Base-by-base conservation (phyloP, 2,797 vertebrate species). In the Hephaestus fuliginosus region DNA sequence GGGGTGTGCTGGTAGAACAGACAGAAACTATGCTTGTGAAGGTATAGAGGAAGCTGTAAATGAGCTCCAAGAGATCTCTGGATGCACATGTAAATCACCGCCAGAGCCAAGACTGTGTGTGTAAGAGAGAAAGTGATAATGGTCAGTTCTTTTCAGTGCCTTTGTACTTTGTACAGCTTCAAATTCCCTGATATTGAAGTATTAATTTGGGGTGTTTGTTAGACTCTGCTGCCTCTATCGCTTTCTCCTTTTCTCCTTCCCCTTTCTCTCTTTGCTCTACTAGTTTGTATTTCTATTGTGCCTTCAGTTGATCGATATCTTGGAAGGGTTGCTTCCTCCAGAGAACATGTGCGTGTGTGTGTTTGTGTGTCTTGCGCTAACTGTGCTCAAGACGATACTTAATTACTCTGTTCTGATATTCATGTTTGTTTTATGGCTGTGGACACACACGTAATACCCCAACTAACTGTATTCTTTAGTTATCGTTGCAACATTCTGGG, bases 281-380 rank as follows among this genome's bases (percentile, higher is more conserved):
- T 64, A 20, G n/a, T 57, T 58, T 78, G 64, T 72, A 41, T 88
- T 70, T 68, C 63, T 56, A 65, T 60, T 68, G 44, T 74, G n/a
- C 4, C 33, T 57, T 88, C 33, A 78, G 7, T 36, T 55, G 64
- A 81, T 85, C 82, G 5, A 78, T 87, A 77, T 20, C 28, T 43
- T 36, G 60, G 44, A 49, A 25, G 39, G 55, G 33, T 57, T 55
- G 43, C 17, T 41, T 80, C 14, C 49, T 72, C 13, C 43, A 36
- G 49, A 46, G 2, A 74, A 55, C 36, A 53, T 69, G 5, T 55
- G 7, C 36, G 25, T 41, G 15, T 66, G n/a, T 1, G 3, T 52
- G 10, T 76, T 25, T 49, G 55, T 68, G 44, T 48, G 2, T 58
- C 13, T 51, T 48, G 22, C 15, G 11, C 14, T 56, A 30, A 53